Evolutionary conservation across 2,113 vertebrate species (phyloP).

Genomic region (Naja naja): DNA sequence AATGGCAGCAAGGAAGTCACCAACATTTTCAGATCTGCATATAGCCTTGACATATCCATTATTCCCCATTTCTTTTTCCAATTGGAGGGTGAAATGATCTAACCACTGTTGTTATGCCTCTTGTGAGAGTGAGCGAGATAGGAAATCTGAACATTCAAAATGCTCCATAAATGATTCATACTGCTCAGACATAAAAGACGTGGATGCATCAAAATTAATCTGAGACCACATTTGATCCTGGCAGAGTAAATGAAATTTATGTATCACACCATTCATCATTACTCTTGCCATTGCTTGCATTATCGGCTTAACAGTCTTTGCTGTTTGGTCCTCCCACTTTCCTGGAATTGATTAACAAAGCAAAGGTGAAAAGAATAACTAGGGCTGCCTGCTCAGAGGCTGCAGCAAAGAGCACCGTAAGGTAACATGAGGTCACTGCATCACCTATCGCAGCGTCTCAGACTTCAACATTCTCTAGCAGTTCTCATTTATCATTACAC

Average conservation of each 20-base stretch:
- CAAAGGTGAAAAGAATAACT: not conserved
- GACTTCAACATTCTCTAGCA: conserved; percentile 14
- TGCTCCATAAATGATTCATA: conserved; percentile 10
- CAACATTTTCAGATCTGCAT: not conserved
- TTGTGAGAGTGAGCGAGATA: conserved; percentile 2
- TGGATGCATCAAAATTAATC: conserved; percentile 29
- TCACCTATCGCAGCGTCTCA: not conserved
- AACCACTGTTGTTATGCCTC: not conserved
- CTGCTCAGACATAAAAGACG: not conserved
- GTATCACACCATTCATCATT: not conserved
- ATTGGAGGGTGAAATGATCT: not conserved
- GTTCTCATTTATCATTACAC: conserved; percentile 13
- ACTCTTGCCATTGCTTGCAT: not conserved
- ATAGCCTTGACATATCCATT: not conserved
- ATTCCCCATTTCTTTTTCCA: not conserved
- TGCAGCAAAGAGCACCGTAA: not conserved
- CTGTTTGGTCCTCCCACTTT: not conserved
- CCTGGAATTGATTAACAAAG: not conserved
- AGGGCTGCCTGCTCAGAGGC: conserved; percentile 4
- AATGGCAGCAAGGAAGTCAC: not conserved
- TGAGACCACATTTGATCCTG: conserved; percentile 35
- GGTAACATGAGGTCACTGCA: not conserved
- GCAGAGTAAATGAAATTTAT: conserved; percentile 22
- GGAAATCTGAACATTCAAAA: conserved; percentile 10
- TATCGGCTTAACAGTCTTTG: not conserved